Evolutionary conservation across 2,113 vertebrate genomes (phyloP), one percentile per base, ranked within the genome.

Genomic region (Dasyurus viverrinus): DNA sequence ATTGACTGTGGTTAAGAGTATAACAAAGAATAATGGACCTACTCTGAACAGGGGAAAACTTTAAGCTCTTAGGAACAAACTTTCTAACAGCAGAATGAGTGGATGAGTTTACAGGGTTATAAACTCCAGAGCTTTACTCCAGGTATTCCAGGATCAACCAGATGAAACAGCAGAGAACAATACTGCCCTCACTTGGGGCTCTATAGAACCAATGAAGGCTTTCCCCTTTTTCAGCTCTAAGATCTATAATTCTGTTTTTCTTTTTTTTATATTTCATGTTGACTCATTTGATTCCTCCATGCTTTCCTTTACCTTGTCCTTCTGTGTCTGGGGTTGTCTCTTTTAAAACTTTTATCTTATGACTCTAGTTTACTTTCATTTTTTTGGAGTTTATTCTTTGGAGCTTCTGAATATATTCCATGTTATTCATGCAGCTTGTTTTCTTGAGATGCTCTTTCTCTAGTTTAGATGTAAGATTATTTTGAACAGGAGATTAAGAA

Each of bases 201-300:
- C 89, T 57, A 6, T 27, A 6, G 46, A 95, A 53, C 60, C 92
- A 46, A 26, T 9, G 42, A 27, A 48, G 30, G 60, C 14, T 76
- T 76, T 76, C 60, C 46, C 93, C 22, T 53, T 91, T 50, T 42
- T 52, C 47, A 95, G 27, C 16, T 48, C 52, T 92, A 90, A 93
- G 25, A 95, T 92, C 46, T 94, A 36, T 57, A 89, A 95, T 93
- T 90, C 89, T 96, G 68, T 52, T 97, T 97, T 93, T 47, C 89
- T 96, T 95, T 95, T 95, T 95, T 55, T 92, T 50, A 93, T 93
- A 95, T 93, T 93, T 95, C 92, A 53, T 92, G 57, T 94, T 93
- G 93, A 48, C 7, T 91, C 30, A n/a, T 96, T 95, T 76, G 46
- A 93, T 57, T 96, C 89, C 11, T 91, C 24, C 24, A 24, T 57